These are phyloP conservation scores for Pomacea canaliculata DNA, from an alignment of 2,888 invertebrate species.

Conservation along the genomic window DNA sequence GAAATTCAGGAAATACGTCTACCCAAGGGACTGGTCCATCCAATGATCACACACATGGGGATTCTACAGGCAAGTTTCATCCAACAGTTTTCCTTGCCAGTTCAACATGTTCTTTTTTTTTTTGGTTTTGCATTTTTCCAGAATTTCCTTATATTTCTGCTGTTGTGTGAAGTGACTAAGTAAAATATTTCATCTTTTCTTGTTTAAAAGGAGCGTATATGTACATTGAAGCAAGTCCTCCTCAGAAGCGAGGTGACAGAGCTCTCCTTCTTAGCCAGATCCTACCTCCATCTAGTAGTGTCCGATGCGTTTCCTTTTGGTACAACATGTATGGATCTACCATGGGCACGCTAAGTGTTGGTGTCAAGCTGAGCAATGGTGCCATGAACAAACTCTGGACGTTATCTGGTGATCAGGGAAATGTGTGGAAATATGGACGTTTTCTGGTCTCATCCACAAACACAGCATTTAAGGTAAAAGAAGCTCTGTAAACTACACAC, in stretches of 20 bases:
- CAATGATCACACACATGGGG: constrained; percentile 56
- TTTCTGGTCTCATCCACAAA: background rate
- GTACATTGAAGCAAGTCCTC: constrained; percentile 57
- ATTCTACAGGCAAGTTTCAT: constrained; percentile 41
- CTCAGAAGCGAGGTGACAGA: constrained; percentile 44
- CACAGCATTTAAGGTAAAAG: constrained; percentile 8
- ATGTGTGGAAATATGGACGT: constrained; percentile 50
- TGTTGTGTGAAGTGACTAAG: too few relatives aligned
- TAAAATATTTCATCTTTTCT: too few relatives aligned
- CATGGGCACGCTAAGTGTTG: constrained; percentile 53
- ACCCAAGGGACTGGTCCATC: constrained; percentile 47
- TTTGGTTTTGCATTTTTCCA: too few relatives aligned
- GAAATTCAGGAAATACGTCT: constrained; percentile 37
- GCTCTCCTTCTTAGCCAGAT: constrained; percentile 52
- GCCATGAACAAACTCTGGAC: constrained; percentile 33
- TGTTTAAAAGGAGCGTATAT: constrained; percentile 52
- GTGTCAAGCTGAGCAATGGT: constrained; percentile 44
- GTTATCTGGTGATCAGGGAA: constrained; percentile 45
- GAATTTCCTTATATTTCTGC: too few relatives aligned
- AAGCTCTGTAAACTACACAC: too few relatives aligned
- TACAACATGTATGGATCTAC: constrained; percentile 60
- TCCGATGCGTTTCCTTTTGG: constrained; percentile 57
- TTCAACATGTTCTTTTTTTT: too few relatives aligned
- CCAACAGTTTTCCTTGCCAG: too few relatives aligned
- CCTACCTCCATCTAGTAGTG: constrained; percentile 31